Base-by-base conservation (phyloP, 1,140 invertebrate species). In the Triops longicaudatus region DNA sequence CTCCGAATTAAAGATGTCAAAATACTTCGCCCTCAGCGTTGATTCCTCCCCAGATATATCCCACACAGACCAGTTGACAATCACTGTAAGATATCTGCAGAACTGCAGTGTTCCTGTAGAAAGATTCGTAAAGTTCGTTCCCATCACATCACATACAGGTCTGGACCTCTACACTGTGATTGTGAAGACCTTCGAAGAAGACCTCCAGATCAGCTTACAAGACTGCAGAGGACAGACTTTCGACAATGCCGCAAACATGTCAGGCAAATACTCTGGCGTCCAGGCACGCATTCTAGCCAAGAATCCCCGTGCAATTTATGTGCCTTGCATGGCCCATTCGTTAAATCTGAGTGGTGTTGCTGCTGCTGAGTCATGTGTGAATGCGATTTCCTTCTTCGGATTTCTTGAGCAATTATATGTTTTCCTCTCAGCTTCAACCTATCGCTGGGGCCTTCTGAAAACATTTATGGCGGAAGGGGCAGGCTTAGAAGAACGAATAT, bases 1-100 rank as follows among this genome's bases (percentile, higher is more conserved):
- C 43, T 50, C 81, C 41, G 80, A 85, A 81, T 73, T 83, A 41
- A 84, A 80, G 77, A 41, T 74, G 76, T 79, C 82, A 26, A 82
- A 82, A 79, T 85, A 85, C 79, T 86, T 81, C 79, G 81, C 81
- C 63, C 80, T 83, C 71, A 82, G 81, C 73, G 79, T 85, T 12
- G 83, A 85, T 81, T 84, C 82, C 6, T 84, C 82, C 26, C 81
- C 82, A 71, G 83, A 85, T 80, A 79, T 83, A 72, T 77, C 80
- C 12, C 80, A 85, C 79, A 80, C 83, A 0, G 83, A 85, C 79
- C 82, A 85, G 78, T 79, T 85, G n/a, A 81, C 81, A 50, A 42
- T 78, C 42, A 42, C 76, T 6, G 43, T 81, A 22, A 71, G 80
- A 26, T 80, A 78, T 44, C 72, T 77, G 27, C 17, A n/a, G n/a